A percentile compares a stretch with the other conserved stretches of the same genome.
phyloP scores from a whole-genome alignment of 2,888 invertebrate species.

The Drosophila anomalata region DNA sequence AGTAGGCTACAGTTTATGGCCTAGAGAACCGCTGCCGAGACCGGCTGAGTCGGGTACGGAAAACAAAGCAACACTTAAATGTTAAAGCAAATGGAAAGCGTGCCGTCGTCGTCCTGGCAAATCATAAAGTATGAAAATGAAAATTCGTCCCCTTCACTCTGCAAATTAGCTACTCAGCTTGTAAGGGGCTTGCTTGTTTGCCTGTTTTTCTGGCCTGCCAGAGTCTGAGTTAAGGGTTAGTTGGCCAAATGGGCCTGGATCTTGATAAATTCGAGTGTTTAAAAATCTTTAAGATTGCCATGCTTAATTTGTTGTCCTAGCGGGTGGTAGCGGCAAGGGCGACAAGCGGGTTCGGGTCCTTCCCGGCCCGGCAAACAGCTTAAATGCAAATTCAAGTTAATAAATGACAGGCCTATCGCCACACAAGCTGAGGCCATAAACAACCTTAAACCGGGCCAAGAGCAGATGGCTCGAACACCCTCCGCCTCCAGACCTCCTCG shows the following conservation, averaged over 20 bases:
- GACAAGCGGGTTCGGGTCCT: slow-evolving; percentile 44
- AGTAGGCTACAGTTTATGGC: slow-evolving; percentile 53
- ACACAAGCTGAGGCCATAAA: slow-evolving; percentile 60
- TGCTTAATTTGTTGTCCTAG: slow-evolving; percentile 45
- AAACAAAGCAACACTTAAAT: slow-evolving; percentile 76
- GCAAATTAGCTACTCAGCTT: slow-evolving; percentile 39
- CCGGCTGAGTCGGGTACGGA: slow-evolving; percentile 12
- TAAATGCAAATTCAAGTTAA: slow-evolving; percentile 71
- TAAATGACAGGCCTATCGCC: slow-evolving; percentile 72
- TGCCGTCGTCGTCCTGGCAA: slow-evolving; percentile 21
- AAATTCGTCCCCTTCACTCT: slow-evolving; percentile 7
- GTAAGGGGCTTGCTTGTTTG: slow-evolving; percentile 25
- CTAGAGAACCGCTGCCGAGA: slow-evolving; percentile 3
- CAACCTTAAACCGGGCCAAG: slow-evolving; percentile 50
- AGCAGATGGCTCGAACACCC: slow-evolving; percentile 22
- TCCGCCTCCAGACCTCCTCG: neutral
- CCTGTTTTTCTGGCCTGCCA: slow-evolving; percentile 1
- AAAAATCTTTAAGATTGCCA: slow-evolving; percentile 38
- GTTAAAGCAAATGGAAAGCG: slow-evolving; percentile 63
- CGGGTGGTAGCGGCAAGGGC: slow-evolving; percentile 11
- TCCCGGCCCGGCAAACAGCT: slow-evolving; percentile 41
- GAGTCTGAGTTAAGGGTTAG: slow-evolving; percentile 26
- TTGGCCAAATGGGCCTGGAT: slow-evolving; percentile 11
- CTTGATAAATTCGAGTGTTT: slow-evolving; percentile 30
- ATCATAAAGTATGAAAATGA: slow-evolving; percentile 18